A percentile compares a stretch with the other conserved stretches of the same genome.
phyloP scores from a whole-genome alignment of 2,888 invertebrate genomes.

The Noctua janthe region DNA sequence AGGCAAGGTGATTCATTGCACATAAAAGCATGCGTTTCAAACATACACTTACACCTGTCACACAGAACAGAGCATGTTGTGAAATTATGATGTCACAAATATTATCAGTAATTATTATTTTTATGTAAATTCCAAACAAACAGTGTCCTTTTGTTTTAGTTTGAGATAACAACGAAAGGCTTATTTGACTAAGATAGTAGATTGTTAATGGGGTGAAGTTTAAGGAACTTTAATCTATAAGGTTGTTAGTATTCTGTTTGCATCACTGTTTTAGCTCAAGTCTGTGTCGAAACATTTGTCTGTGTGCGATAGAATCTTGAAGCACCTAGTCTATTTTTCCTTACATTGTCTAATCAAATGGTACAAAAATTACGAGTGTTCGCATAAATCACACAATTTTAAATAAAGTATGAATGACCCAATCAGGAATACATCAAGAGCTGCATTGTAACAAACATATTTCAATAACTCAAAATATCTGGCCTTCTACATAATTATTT shows the following conservation, averaged over 20 bases:
- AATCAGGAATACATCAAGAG: not conserved
- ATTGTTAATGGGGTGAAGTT: not conserved
- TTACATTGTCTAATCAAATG: slow-evolving; percentile 15
- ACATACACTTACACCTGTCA: slow-evolving; percentile 18
- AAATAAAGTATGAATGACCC: not conserved
- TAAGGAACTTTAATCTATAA: not conserved
- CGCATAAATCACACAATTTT: not conserved
- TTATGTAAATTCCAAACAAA: slow-evolving; percentile 21
- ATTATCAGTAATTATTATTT: slow-evolving; percentile 37
- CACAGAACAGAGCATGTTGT: not conserved
- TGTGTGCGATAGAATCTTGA: slow-evolving; percentile 30
- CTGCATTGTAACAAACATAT: not conserved
- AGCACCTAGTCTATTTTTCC: slow-evolving; percentile 24
- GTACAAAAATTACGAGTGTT: not conserved
- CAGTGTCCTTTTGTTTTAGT: slow-evolving; percentile 24
- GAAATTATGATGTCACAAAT: slow-evolving; percentile 37
- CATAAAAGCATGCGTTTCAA: not conserved
- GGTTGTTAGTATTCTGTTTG: not conserved
- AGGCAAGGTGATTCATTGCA: slow-evolving; percentile 31
- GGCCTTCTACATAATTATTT: not conserved
- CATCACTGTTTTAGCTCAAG: too few species aligned
- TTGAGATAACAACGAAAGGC: slow-evolving; percentile 17
- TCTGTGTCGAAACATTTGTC: slow-evolving; percentile 4
- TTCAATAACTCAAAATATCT: not conserved
- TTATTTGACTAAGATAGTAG: slow-evolving; percentile 26